Evolutionary conservation across 2,797 vertebrate species (phyloP), one percentile per base, ranked within the genome.

Genomic region (Anableps anableps): DNA sequence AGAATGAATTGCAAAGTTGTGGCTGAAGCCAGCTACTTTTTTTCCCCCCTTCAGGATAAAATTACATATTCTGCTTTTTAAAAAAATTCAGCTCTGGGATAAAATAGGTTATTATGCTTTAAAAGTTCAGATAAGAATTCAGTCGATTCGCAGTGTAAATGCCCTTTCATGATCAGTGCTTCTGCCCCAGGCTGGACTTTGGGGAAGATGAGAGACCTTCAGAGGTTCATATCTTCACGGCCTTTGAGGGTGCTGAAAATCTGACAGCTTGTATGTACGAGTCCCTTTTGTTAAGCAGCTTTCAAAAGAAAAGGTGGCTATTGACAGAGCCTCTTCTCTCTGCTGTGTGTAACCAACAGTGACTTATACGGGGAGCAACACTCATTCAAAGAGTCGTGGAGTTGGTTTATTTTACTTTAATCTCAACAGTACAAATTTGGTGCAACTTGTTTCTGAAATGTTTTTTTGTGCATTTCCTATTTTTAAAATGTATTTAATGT

Each of bases 121-220:
- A 43, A 71, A 71, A 45, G 68, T 71, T 45, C 68, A 71, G 68
- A 71, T 45, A 45, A 71, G 68, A 45, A 43, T 71, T 45, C 41
- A 71, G 38, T 29, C 41, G 21, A 71, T 23, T 13, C n/a, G 23
- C 9, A 29, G 9, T n/a, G 26, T 71, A 17, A 71, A 45, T n/a
- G 38, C 3, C 26, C 41, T 84, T 88, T 84, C 55, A 81, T 88
- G 80, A 74, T 72, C 16, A 34, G 26, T 72, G 45, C 45, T 14
- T 23, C 68, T 9, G 55, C 62, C 68, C 41, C 1, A 3, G 55
- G 51, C 79, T 76, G 21, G 41, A 78, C 45, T 64, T 74, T 47
- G 34, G 43, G 51, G 60, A 43, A 29, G 70, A 72, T 82, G 72
- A 82, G 71, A 79, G 53, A 43, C 73, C 58, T 74, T 64, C 62